Evolutionary conservation across 2,113 vertebrate species (phyloP), one percentile per base, ranked within the genome.

Genomic region (Upupa epops): DNA sequence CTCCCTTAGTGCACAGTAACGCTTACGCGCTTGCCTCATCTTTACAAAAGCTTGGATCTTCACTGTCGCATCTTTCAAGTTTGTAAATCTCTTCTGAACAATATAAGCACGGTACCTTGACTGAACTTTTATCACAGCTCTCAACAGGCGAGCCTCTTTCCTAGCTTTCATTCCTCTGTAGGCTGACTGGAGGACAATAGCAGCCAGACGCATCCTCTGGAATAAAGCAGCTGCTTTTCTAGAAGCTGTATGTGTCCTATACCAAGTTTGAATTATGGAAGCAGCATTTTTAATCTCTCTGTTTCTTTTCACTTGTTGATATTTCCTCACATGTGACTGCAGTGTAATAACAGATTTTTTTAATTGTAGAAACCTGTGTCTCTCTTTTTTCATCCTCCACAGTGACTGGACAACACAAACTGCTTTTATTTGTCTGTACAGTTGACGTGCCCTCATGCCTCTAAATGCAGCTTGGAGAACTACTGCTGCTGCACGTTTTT

Each of bases 1-100:
- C 8, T 91, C 85, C 83, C 63, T 96, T 59, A 98, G 40, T 0
- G 58, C 71, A 45, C 93, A 76, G 25, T 97, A 98, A 18, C 0
- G 63, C 24, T 78, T 93, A 5, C 2, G 92, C 46, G 61, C 52
- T 61, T 68, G 96, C 22, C 78, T 94, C 98, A 97, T 98, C 87
- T 42, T 97, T 42, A 97, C 86, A 48, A 96, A 19, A 31, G 97
- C 93, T 40, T 98, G 98, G 52, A 98, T 90, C 90, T 91, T 97
- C 60, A 97, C 83, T 6, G 92, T 25, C 15, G 96, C 88, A 9
- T 29, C 42, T 94, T 79, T 97, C 17, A 97, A 71, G 52, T 13
- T 90, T 87, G 91, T 91, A 84, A 96, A 97, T 37, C 72, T 96
- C 89, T 95, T 97, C 40, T 4, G 71, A 49, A n/a, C 49, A 5